Evolutionary conservation across 2,113 vertebrate species (phyloP).

Genomic region (Sebastes schlegelii): DNA sequence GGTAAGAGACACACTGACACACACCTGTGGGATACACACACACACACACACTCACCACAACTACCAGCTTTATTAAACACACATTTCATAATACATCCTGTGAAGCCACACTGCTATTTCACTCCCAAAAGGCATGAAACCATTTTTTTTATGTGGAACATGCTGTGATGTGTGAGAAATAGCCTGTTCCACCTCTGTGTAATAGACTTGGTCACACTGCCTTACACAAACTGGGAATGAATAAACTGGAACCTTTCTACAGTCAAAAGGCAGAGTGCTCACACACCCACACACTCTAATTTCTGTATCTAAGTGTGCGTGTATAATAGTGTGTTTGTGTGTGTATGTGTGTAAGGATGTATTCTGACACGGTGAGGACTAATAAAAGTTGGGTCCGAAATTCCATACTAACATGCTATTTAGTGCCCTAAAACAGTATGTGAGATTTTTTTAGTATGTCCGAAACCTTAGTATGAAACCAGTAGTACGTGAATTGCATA

Average conservation of each 20-base stretch:
- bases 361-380: constrained; percentile 31
- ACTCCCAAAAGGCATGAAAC: constrained; percentile 35
- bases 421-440: too few species aligned
- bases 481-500: too few species aligned
- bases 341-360: constrained; percentile 24
- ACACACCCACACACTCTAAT: constrained; percentile 31
- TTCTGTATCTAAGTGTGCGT: constrained; percentile 24
- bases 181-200: constrained; percentile 38
- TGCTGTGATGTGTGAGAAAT: constrained; percentile 46
- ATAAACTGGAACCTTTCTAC: constrained; percentile 49
- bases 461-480: too few species aligned
- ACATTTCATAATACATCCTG: background rate
- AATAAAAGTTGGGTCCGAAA: background rate
- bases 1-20: constrained; percentile 78
- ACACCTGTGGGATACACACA: background rate
- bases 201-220: constrained; percentile 56
- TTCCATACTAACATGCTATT: too few species aligned
- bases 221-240: constrained; percentile 47
- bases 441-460: too few species aligned
- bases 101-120: constrained; percentile 7
- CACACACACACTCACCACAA: background rate
- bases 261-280: constrained; percentile 38
- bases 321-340: background rate
- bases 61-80: constrained; percentile 3
- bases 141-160: constrained; percentile 31